These are phyloP conservation scores for Botia almorhae DNA, from an alignment of 2,797 vertebrate species.

Conservation along the genomic window DNA sequence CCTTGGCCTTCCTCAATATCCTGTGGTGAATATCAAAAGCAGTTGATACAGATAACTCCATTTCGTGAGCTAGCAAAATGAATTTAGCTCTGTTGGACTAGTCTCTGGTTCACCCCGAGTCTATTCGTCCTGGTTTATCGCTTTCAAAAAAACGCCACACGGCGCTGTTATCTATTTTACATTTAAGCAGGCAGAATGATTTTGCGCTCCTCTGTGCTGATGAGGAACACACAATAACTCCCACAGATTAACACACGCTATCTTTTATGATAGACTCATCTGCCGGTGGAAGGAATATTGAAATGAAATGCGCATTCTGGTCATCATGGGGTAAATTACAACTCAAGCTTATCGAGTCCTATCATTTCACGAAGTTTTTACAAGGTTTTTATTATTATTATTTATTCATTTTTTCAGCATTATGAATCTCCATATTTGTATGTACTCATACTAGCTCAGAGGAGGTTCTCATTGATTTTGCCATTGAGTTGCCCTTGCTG, in stretches of 20 bases:
- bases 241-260: slow-evolving; percentile 68
- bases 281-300: slow-evolving; percentile 1
- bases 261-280: slow-evolving; percentile 38
- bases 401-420: slow-evolving; percentile 4
- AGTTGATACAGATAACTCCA: slow-evolving; percentile 75
- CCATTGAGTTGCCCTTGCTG: slow-evolving; percentile 36
- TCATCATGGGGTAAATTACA: slow-evolving; percentile 36
- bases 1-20: slow-evolving; percentile 71
- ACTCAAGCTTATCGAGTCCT: slow-evolving; percentile 3
- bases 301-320: slow-evolving; percentile 38
- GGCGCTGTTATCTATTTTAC: slow-evolving; percentile 68
- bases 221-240: slow-evolving; percentile 64
- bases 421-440: slow-evolving; percentile 33
- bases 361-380: slow-evolving; percentile 16
- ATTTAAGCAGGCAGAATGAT: slow-evolving; percentile 73
- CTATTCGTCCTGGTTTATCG: slow-evolving; percentile 70
- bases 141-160: slow-evolving; percentile 66
- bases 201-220: slow-evolving; percentile 54
- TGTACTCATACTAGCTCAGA: slow-evolving; percentile 33
- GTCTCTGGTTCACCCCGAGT: slow-evolving; percentile 69
- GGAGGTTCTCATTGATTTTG: slow-evolving; percentile 50
- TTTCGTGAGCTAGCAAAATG: slow-evolving; percentile 70
- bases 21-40: slow-evolving; percentile 69
- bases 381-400: slow-evolving; percentile 14
- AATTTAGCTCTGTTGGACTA: slow-evolving; percentile 72